Evolutionary conservation across 2,797 vertebrate genomes (phyloP), one percentile per base, ranked within the genome.

Genomic region (Buceros bicornis): DNA sequence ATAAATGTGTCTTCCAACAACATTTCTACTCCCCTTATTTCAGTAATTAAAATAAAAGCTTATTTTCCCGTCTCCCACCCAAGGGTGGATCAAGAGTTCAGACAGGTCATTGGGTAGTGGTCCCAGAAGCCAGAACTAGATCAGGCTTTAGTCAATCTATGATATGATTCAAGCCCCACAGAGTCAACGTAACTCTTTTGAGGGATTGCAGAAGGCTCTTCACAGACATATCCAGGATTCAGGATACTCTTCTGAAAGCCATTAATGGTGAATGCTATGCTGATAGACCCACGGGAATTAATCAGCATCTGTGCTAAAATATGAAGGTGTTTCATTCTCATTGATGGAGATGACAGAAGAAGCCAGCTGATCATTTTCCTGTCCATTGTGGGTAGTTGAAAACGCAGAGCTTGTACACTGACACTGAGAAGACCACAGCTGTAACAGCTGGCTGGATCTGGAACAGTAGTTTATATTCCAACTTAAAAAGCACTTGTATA

Each of bases 61-160:
- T 65, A 33, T 50, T 85, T 85, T 72, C 8, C 35, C 22, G 26
- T 70, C 15, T 81, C 21, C 11, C 25, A 50, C 12, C 3, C 7
- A 57, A 61, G 4, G 4, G 3, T 31, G 8, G 14, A 73, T 50
- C 20, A 56, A 69, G 42, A 87, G 16, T n/a, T 48, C 31, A 35
- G 8, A 22, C 3, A 0, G 9, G 12, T 57, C 24, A 3, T 16
- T 31, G 10, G 8, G 5, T 16, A 71, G 45, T 17, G 13, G 7
- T 7, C 25, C 10, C 28, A 61, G 54, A 76, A 71, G 11, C 14
- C 45, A 81, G 21, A 50, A 54, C 24, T 26, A 65, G 43, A 31
- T 64, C 29, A 80, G 28, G 16, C 15, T 62, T 64, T 40, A 33
- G 12, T 22, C 28, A 29, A 37, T 61, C 42, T 54, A 1, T 74